Evolutionary conservation across 2,113 vertebrate species (phyloP).

Genomic region (Zeus faber): DNA sequence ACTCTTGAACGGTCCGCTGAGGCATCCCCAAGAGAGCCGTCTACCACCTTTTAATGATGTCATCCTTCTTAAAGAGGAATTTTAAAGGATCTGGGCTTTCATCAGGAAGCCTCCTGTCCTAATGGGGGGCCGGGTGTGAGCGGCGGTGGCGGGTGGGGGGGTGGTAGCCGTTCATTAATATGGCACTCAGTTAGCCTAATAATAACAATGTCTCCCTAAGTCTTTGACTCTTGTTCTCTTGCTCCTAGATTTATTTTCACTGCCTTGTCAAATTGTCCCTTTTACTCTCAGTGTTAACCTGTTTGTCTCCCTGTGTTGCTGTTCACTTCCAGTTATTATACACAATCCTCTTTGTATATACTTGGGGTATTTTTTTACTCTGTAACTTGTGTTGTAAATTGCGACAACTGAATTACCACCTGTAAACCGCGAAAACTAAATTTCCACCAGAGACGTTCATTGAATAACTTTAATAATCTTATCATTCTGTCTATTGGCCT

Average conservation of each 20-base stretch:
- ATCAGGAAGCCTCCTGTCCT: conserved; percentile 32
- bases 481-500: no score
- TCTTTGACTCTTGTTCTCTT: not conserved
- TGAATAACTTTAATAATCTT: no score
- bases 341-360: no score
- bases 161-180: not conserved
- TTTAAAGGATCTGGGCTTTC: conserved; percentile 55
- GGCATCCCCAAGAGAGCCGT: conserved; percentile 42
- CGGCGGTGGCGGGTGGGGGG: not conserved
- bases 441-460: no score
- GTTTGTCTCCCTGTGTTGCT: not conserved
- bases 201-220: not conserved
- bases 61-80: conserved; percentile 52
- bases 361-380: no score
- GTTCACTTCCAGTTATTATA: no score
- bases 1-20: conserved; percentile 41
- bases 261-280: not conserved
- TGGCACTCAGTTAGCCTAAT: not conserved
- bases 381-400: no score
- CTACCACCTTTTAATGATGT: conserved; percentile 58
- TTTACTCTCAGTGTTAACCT: not conserved
- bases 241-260: not conserved
- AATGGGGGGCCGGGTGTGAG: conserved; percentile 17
- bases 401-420: no score
- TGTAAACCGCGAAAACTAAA: no score